Base-by-base conservation (phyloP, 1,140 invertebrate species). In the Dryas iulia region DNA sequence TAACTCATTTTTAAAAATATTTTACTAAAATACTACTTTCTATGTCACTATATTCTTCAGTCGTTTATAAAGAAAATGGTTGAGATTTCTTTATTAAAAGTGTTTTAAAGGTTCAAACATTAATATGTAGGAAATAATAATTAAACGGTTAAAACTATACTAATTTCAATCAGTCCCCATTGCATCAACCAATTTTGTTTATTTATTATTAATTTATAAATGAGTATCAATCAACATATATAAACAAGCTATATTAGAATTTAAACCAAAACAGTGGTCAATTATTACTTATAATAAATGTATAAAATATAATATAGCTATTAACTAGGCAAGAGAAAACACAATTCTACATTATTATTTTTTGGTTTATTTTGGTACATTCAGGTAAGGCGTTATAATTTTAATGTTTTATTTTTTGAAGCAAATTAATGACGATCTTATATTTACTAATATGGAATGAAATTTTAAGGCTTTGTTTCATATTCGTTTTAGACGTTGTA, bases 361-460 rank as follows among this genome's bases (percentile, higher is more conserved):
- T 67, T 71, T 66, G 69, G 64, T 67, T 71, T 71, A 68, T 72
- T 70, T 72, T 72, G 65, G 71, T 63, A 69, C 59, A 64, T 57
- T 47, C 39, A 47, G 39, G 39, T 47, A 47, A 47, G n/a, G 33
- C 2, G 14, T 39, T 39, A 39, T 18, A 39, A 39, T 14, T 39
- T 39, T 39, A 39, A 39, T 39, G 5, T 39, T 14, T 39, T 4
- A 39, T 39, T 7, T 35, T 47, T n/a, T 47, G 39, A 47, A 47
- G 6, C 8, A n/a, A 47, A 47, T 39, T 47, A 47, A 47, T 47
- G 39, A 47, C 23, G 35, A 62, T 58, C 35, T 59, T 62, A 57
- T 58, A 60, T 61, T 65, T 54, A 57, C 59, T 71, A 68, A 72
- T 72, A 71, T 76, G 77, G 77, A 81, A 79, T 79, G 75, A 73